Conservation (phyloP, 2,113 vertebrate species). For the Elachura formosa region DNA sequence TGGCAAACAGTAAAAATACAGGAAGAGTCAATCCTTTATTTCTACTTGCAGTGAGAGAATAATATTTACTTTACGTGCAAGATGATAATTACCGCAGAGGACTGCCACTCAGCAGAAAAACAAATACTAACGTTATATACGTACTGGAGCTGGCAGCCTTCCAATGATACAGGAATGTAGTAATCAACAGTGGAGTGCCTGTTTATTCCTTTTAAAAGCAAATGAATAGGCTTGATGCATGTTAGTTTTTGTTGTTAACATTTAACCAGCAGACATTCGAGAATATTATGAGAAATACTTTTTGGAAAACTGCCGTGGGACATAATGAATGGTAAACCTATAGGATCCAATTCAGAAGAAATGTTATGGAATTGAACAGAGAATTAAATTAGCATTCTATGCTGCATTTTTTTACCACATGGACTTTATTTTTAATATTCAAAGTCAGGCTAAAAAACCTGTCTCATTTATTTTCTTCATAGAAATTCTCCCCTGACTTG, state of each 20-base stretch:
- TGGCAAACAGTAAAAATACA: neutral
- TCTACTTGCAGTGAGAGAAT: neutral
- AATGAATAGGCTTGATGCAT: neutral
- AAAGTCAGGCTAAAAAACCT: neutral
- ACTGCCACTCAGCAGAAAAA: neutral
- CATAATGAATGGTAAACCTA: neutral
- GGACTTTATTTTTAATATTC: neutral
- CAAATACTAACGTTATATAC: neutral
- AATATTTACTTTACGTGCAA: conserved; percentile 14
- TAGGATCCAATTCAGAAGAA: neutral
- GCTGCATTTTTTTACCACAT: neutral
- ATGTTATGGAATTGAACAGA: neutral
- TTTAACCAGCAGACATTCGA: neutral
- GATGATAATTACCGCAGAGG: neutral
- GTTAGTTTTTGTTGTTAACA: neutral
- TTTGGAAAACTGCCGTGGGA: neutral
- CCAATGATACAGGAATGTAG: neutral
- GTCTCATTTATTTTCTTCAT: neutral
- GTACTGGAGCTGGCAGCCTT: neutral
- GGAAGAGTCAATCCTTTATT: neutral
- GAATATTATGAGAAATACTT: neutral
- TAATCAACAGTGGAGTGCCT: neutral
- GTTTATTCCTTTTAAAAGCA: conserved; percentile 1
- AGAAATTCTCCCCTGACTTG: neutral
- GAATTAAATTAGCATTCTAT: neutral